Evolutionary conservation across 2,113 vertebrate species (phyloP), one percentile per base, ranked within the genome.

Genomic region (Entelurus aequoreus): DNA sequence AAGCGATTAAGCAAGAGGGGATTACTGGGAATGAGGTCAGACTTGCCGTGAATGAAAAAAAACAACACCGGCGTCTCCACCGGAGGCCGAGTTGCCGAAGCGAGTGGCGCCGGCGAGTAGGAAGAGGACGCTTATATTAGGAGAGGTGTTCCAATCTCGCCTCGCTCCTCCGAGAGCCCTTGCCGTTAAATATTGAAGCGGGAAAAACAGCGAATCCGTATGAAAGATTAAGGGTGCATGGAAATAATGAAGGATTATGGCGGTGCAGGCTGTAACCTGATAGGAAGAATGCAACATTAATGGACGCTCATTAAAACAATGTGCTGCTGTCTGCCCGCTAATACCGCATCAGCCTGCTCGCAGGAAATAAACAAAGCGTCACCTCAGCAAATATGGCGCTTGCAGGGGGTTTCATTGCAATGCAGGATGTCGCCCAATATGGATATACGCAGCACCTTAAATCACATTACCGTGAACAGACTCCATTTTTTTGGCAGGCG

Each of bases 171-270:
- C 8, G 37, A 55, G 37, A 42, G 78, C 78, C 82, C 78, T 67
- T 63, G 79, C 68, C 82, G 88, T 88, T 87, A 88, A 89, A 88
- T 86, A 89, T 88, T 88, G 81, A 88, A 88, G 76, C 81, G 40
- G 84, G 86, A 86, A 86, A 86, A 86, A 88, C 86, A 88, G 71
- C 78, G 87, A 80, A 84, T 82, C 83, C 83, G 76, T 86, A 88
- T 87, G 81, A 90, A 90, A 88, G 88, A 90, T 86, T 88, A 87
- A 89, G 85, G 76, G 80, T 79, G 88, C 84, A 86, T 84, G 87
- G 86, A 88, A 89, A 87, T 89, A 90, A 90, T 88, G 88, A 90
- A 85, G 80, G 83, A 87, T 88, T 88, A 89, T 84, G 73, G 79
- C 78, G 81, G 88, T 86, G 88, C 66, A 75, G 65, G 74, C 76